phyloP scores from a whole-genome alignment of 2,797 vertebrate species.

The Nothura maculosa region DNA sequence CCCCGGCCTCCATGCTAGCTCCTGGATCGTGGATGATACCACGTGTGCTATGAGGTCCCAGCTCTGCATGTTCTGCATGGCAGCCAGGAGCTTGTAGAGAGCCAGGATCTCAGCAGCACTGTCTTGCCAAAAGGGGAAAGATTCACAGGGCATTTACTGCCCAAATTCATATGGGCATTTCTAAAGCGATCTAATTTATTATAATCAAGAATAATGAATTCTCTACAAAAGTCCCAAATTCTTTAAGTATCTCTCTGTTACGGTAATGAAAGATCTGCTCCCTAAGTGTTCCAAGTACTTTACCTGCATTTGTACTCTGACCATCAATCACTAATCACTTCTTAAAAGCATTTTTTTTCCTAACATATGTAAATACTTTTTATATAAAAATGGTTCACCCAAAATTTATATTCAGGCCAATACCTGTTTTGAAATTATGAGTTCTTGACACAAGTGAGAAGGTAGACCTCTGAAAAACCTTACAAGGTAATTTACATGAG shows the following conservation, averaged over 20 bases:
- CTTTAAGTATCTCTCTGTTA: background rate
- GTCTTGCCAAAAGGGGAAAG: background rate
- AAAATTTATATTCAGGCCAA: background rate
- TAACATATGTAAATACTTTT: background rate
- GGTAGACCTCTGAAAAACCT: background rate
- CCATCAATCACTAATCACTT: background rate
- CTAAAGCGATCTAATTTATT: background rate
- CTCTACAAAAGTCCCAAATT: background rate
- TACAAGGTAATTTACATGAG: background rate
- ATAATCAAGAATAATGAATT: background rate
- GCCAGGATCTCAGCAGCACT: background rate
- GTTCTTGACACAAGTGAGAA: background rate
- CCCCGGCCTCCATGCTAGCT: background rate
- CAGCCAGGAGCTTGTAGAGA: background rate
- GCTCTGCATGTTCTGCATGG: background rate
- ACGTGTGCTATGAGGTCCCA: background rate
- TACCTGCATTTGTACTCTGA: background rate
- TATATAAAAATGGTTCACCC: background rate
- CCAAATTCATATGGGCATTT: background rate
- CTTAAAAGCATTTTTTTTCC: background rate
- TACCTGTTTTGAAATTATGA: background rate
- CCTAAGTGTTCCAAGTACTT: background rate
- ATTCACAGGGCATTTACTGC: background rate
- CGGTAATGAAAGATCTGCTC: background rate
- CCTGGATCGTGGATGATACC: accelerated